These are phyloP conservation scores for Drosophila melanica DNA, from an alignment of 1,140 invertebrate species.

Conservation along the genomic window DNA sequence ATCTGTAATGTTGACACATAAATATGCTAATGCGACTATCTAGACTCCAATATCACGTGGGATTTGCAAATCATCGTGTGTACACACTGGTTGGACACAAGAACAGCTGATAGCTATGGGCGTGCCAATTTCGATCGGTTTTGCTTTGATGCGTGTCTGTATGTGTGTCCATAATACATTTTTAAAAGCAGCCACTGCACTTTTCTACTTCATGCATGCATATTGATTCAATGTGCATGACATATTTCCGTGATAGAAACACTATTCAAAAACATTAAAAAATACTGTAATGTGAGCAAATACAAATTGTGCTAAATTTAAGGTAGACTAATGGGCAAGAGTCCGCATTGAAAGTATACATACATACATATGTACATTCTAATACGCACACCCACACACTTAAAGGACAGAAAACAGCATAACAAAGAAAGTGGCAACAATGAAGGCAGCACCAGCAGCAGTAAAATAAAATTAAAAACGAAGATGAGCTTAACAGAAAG, in stretches of 20 bases:
- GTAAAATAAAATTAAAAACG: slow-evolving; percentile 24
- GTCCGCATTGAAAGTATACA: slow-evolving; percentile 5
- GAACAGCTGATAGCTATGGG: slow-evolving; percentile 22
- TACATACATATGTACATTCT: background rate
- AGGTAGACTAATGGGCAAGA: background rate
- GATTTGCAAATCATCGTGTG: slow-evolving; percentile 14
- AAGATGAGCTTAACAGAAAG: slow-evolving; percentile 52
- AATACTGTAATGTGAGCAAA: background rate
- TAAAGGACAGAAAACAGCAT: slow-evolving; percentile 7
- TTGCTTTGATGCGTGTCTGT: background rate
- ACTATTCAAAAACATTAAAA: slow-evolving; percentile 13
- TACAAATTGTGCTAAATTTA: slow-evolving; percentile 5
- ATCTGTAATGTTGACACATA: background rate
- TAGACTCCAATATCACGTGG: slow-evolving; percentile 16
- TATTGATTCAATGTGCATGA: slow-evolving; percentile 40
- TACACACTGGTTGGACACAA: slow-evolving; percentile 15
- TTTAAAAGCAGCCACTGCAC: too few species aligned
- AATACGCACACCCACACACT: background rate
- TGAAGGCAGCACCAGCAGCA: slow-evolving; percentile 25
- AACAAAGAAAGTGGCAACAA: slow-evolving; percentile 44
- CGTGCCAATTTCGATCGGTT: slow-evolving; percentile 23
- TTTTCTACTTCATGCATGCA: background rate
- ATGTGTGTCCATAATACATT: background rate
- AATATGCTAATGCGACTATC: slow-evolving; percentile 7
- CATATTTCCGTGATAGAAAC: slow-evolving; percentile 31